These are phyloP conservation scores for Syngnathus rostellatus DNA, from an alignment of 2,797 vertebrate species.

Conservation along the genomic window DNA sequence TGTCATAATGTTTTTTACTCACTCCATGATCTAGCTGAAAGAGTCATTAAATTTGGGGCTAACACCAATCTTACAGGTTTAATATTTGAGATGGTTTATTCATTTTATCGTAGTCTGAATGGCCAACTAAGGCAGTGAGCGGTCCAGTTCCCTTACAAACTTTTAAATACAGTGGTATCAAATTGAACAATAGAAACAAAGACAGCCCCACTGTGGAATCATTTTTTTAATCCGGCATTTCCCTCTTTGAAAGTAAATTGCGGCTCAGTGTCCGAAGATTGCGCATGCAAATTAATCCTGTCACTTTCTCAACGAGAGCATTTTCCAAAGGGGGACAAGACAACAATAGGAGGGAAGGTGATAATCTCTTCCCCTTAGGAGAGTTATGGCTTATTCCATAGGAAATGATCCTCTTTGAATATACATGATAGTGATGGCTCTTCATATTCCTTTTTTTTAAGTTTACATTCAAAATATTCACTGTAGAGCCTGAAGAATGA, in stretches of 20 bases:
- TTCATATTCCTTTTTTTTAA: background rate
- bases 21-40: background rate
- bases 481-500: background rate
- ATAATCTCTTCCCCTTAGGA: background rate
- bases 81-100: background rate
- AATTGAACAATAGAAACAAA: slow-evolving; percentile 26
- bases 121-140: background rate
- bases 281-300: slow-evolving; percentile 39
- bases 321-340: slow-evolving; percentile 19
- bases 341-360: slow-evolving; percentile 11
- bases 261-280: slow-evolving; percentile 44
- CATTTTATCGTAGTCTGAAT: background rate
- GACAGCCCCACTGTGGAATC: slow-evolving; percentile 23
- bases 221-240: slow-evolving; percentile 24
- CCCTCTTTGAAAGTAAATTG: slow-evolving; percentile 35
- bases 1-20: background rate
- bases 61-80: background rate
- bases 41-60: background rate
- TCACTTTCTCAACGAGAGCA: slow-evolving; percentile 26
- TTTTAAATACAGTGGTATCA: slow-evolving; percentile 10
- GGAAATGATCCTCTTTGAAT: slow-evolving; percentile 2
- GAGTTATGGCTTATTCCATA: background rate
- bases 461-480: background rate
- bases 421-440: background rate
- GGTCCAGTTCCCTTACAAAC: background rate